phyloP scores from a whole-genome alignment of 2,797 vertebrate genomes.

The Neomorphus geoffroyi region DNA sequence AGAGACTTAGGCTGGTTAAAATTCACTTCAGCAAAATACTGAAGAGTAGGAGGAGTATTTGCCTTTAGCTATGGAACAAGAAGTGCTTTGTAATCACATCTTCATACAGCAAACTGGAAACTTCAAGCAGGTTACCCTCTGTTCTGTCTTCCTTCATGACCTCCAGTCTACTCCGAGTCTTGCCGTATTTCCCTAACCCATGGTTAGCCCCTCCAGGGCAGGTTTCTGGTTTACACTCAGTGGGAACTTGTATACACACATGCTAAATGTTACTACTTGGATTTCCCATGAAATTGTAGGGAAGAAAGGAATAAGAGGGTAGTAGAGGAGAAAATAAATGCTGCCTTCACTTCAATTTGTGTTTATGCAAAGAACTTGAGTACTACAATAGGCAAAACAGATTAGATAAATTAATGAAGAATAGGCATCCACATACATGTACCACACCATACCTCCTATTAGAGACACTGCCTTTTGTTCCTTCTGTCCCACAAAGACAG shows the following conservation, averaged over 20 bases:
- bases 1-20: neutral
- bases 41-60: neutral
- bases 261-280: neutral
- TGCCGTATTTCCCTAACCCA: neutral
- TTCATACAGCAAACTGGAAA: neutral
- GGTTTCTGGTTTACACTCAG: neutral
- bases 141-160: neutral
- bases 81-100: neutral
- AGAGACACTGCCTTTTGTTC: neutral
- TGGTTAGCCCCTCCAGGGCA: neutral
- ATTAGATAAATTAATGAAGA: neutral
- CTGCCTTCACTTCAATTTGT: neutral
- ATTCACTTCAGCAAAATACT: neutral
- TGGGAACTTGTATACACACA: rapidly evolving
- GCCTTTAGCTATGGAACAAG: neutral
- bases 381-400: neutral
- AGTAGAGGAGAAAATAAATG: neutral
- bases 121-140: neutral
- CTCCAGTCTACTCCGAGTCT: neutral
- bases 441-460: neutral
- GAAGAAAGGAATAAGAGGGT: neutral
- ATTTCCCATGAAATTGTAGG: neutral
- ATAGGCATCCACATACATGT: rapidly evolving
- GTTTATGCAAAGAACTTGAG: neutral
- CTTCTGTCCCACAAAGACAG: neutral